Percentiles rank a stretch among this genome's conserved stretches.
These are phyloP conservation scores for Hartigia nigra DNA, from an alignment of 2,888 invertebrate genomes.

Conservation along the genomic window DNA sequence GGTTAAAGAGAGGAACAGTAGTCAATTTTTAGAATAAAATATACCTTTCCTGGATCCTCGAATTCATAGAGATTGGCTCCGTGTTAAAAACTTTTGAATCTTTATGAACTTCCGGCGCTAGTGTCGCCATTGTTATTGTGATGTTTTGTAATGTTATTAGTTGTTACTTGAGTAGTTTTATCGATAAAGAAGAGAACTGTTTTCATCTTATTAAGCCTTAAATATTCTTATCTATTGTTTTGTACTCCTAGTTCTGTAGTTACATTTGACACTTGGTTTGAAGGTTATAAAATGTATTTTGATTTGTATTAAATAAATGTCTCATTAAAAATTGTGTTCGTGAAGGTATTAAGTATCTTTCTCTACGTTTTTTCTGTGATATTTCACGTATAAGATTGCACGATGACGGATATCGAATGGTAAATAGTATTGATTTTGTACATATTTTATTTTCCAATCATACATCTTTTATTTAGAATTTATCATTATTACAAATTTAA, in stretches of 20 bases:
- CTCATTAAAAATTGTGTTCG: neutral
- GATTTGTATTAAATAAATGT: neutral
- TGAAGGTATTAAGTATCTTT: neutral
- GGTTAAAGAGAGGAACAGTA: too few species aligned
- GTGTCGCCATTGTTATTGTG: neutral
- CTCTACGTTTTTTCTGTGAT: neutral
- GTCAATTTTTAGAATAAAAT: neutral
- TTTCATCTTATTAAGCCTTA: neutral
- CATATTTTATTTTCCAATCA: conserved; percentile 1
- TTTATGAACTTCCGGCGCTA: neutral
- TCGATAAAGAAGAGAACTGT: neutral
- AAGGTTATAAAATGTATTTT: neutral
- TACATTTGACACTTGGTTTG: neutral
- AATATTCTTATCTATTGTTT: neutral
- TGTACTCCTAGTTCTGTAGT: neutral
- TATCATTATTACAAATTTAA: neutral
- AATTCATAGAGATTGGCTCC: too few species aligned
- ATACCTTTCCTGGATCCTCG: neutral
- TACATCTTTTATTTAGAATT: neutral
- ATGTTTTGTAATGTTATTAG: neutral
- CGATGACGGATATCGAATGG: conserved; percentile 54
- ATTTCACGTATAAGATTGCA: conserved; percentile 3
- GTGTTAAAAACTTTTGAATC: neutral
- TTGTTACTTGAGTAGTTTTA: neutral
- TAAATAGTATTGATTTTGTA: conserved; percentile 25